Base-by-base conservation (phyloP, 2,797 vertebrate genomes). In the Micropoecilia bifurca region DNA sequence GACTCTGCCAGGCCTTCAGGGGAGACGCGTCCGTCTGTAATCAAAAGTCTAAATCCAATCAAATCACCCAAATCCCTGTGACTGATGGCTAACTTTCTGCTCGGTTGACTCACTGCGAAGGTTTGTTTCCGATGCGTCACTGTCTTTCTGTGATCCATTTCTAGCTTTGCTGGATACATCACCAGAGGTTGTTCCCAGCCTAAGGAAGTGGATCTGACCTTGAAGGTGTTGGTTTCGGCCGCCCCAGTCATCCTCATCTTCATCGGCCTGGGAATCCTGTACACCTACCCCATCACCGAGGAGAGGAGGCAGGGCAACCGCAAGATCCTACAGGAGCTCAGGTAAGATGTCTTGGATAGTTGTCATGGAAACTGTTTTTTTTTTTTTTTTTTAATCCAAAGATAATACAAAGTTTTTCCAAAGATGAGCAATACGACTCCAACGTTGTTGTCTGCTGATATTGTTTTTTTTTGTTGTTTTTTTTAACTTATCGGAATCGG, bases 141-240 rank as follows among this genome's bases (percentile, higher is more conserved):
- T 14, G 33, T 71, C 14, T 59, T 30, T 16, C 4, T 59, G 13
- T 28, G 14, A 2, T 53, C 13, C 39, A 5, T 48, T 59, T 80
- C 43, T 66, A 99, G 99, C 86, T 99, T 99, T 77, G 97, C 98
- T 0, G 98, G 98, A 43, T 99, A 99, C 92, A 89, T 96, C 87
- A 96, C 95, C 0, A 88, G 97, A 77, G 96, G 96, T 55, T 99
- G 99, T 94, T 94, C 94, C 18, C 98, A 99, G 83, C 98, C 98
- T 0, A 73, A 73, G 0, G 87, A 80, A 3, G 98, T 99, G 84
- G 86, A 96, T 74, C 22, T 98, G 28, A 99, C 99, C 0, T 84
- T 99, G 90, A 99, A 97, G 87, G 80, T 99, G 83, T 93, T 99
- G 86, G 97, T 99, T 74, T 98, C 97, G 0, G 96, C 96, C 0